phyloP scores from a whole-genome alignment of 2,797 vertebrate genomes.

The Hyperoplus lanceolatus region DNA sequence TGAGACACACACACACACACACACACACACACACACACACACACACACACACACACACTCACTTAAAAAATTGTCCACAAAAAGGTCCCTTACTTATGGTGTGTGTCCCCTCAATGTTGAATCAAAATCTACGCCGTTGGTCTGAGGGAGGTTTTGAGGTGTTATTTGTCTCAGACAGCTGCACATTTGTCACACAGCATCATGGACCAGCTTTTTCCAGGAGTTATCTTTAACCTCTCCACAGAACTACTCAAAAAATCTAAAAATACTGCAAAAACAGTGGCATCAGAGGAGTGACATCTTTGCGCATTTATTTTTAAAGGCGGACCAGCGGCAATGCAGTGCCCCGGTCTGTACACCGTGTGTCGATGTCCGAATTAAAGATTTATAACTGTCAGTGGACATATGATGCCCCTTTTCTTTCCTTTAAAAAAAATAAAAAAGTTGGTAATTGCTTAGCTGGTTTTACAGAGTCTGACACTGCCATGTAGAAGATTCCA shows the following conservation, averaged over 20 bases:
- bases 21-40: too few relatives aligned
- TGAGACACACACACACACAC: too few relatives aligned
- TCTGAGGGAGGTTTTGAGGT: slow-evolving; percentile 36
- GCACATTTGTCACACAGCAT: slow-evolving; percentile 37
- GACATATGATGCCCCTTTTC: slow-evolving; percentile 39
- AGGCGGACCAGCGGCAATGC: slow-evolving; percentile 32
- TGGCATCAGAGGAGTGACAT: slow-evolving; percentile 31
- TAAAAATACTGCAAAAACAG: slow-evolving; percentile 62
- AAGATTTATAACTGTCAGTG: slow-evolving; percentile 61
- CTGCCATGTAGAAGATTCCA: slow-evolving; percentile 10
- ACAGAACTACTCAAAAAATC: slow-evolving; percentile 55
- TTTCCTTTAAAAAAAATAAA: not conserved
- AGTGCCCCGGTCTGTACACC: slow-evolving; percentile 48
- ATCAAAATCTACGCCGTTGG: too few relatives aligned
- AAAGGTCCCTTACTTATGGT: too few relatives aligned
- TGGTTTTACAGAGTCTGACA: slow-evolving; percentile 28
- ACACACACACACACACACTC: too few relatives aligned
- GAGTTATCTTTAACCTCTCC: slow-evolving; percentile 49
- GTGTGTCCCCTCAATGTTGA: too few relatives aligned
- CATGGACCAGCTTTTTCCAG: slow-evolving; percentile 21
- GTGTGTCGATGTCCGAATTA: slow-evolving; percentile 55
- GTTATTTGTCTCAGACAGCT: slow-evolving; percentile 41
- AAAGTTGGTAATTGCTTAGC: slow-evolving; percentile 21
- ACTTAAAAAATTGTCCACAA: too few relatives aligned
- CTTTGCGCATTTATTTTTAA: slow-evolving; percentile 59